Evolutionary conservation across 2,888 invertebrate species (phyloP).

Genomic region (Drosophila niveifrons): DNA sequence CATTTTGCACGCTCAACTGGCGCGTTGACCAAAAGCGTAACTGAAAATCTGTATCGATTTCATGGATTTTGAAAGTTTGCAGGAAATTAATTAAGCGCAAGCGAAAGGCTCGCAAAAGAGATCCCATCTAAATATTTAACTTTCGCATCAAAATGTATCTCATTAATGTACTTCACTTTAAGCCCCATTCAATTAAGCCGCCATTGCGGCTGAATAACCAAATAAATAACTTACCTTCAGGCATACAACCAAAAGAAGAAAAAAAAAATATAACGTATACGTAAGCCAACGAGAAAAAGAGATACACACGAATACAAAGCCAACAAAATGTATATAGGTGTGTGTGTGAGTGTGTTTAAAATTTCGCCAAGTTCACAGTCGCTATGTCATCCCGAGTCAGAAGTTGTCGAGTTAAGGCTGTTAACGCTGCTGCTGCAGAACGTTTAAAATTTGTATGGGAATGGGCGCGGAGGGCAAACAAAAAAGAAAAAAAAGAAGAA

Average conservation of each 20-base stretch:
- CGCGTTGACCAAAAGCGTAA: neutral
- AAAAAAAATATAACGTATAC: conserved; percentile 3
- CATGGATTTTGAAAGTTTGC: neutral
- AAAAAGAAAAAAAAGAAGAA: neutral
- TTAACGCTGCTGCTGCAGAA: conserved; percentile 15
- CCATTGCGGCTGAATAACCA: conserved; percentile 8
- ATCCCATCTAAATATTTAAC: conserved; percentile 9
- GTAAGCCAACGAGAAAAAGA: neutral
- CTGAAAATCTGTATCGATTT: neutral
- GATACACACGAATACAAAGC: neutral
- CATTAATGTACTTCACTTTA: conserved; percentile 15
- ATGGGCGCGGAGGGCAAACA: conserved; percentile 18
- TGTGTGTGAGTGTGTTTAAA: conserved; percentile 2
- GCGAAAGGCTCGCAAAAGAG: neutral
- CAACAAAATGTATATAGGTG: neutral
- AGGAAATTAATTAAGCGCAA: neutral
- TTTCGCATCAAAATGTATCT: neutral
- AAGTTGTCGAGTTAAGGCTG: conserved; percentile 15
- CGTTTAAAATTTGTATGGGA: conserved; percentile 24
- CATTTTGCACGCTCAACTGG: neutral
- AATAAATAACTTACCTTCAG: conserved; percentile 14
- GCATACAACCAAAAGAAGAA: neutral
- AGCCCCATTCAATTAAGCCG: conserved; percentile 18
- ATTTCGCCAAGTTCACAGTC: neutral
- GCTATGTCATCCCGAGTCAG: neutral